Conservation (phyloP, 2,888 invertebrate genomes). For the Dromius quadrimaculatus region DNA sequence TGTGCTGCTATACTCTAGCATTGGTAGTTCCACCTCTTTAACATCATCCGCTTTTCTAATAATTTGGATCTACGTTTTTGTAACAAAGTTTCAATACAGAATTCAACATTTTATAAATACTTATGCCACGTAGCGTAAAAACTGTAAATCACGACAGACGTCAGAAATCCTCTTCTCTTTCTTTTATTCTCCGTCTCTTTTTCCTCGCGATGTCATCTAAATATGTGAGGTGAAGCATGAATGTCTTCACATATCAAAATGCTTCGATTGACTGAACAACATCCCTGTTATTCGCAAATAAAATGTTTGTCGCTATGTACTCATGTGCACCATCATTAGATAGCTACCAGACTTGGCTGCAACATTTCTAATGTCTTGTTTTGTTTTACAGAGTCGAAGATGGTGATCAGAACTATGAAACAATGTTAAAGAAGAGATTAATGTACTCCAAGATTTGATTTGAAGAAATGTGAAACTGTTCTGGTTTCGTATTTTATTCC, state of each 20-base stretch:
- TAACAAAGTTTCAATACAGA: neutral
- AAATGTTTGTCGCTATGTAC: constrained; percentile 55
- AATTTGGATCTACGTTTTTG: too few species aligned
- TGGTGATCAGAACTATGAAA: constrained; percentile 12
- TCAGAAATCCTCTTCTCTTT: neutral
- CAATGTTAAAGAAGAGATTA: constrained; percentile 18
- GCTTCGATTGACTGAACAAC: constrained; percentile 59
- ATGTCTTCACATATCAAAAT: constrained; percentile 58
- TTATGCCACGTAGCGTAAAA: too few species aligned
- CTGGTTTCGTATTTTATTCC: neutral
- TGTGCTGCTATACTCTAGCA: too few species aligned
- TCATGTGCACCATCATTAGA: constrained; percentile 27
- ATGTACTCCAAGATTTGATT: constrained; percentile 12
- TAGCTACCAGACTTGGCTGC: constrained; percentile 7
- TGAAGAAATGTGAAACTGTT: neutral
- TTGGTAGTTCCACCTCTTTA: too few species aligned
- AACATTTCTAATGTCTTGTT: constrained; percentile 2
- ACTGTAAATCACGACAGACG: neutral
- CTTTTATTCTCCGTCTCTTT: neutral
- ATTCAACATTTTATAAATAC: too few species aligned
- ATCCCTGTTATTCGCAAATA: constrained; percentile 56
- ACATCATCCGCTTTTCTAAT: too few species aligned
- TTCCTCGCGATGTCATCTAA: constrained; percentile 19
- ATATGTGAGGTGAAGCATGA: constrained; percentile 43
- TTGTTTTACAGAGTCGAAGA: neutral